A percentile compares a stretch with the other conserved stretches of the same genome.
Conservation (phyloP, 2,888 invertebrate species). For the Neoitamus cyanurus region DNA sequence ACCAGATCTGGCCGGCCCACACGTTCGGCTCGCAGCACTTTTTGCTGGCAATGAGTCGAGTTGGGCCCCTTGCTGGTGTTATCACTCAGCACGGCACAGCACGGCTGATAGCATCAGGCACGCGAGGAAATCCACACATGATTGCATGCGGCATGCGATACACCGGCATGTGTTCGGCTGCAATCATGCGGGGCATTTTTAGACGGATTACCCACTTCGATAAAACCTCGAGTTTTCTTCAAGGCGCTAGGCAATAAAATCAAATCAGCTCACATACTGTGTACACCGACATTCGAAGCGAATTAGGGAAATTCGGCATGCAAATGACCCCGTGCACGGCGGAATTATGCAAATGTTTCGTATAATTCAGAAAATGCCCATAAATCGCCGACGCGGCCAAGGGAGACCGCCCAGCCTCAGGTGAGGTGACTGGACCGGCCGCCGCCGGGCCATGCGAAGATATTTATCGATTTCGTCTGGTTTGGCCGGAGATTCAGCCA, state of each 20-base stretch:
- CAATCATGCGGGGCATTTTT: not conserved
- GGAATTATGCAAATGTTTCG: not conserved
- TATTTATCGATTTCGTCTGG: slow-evolving; percentile 18
- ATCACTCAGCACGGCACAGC: not conserved
- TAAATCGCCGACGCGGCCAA: not conserved
- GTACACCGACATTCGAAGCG: not conserved
- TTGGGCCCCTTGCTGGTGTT: not conserved
- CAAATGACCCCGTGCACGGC: not conserved
- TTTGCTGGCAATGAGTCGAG: not conserved
- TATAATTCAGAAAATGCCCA: not conserved
- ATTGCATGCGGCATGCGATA: not conserved
- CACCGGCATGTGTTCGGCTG: not conserved
- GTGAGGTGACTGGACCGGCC: not conserved
- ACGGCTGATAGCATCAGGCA: not conserved
- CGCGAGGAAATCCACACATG: not conserved
- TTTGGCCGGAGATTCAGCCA: not conserved
- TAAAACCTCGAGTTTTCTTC: not conserved
- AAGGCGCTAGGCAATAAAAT: not conserved
- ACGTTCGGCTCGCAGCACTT: not conserved
- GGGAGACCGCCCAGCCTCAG: not conserved
- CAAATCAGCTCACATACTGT: not conserved
- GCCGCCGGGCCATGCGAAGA: not conserved
- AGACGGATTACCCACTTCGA: not conserved
- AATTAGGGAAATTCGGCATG: not conserved
- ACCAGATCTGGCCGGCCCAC: not conserved